Evolutionary conservation across 2,797 vertebrate genomes (phyloP).

Genomic region (Salarias fasciatus): DNA sequence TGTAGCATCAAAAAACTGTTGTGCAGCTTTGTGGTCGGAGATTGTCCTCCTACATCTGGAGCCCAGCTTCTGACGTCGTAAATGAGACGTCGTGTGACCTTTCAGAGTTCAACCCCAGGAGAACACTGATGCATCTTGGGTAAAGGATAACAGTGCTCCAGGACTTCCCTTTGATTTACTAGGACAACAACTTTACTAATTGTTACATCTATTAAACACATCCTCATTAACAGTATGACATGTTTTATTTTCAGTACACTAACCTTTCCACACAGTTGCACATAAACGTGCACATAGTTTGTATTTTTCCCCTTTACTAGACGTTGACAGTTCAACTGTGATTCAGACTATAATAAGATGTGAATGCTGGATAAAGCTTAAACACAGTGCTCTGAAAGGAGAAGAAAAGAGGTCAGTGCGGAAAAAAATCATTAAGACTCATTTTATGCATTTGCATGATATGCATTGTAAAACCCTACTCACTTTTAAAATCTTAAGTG

Average conservation of each 20-base stretch:
- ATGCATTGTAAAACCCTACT: slow-evolving; percentile 47
- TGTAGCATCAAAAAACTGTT: neutral
- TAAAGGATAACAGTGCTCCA: slow-evolving; percentile 71
- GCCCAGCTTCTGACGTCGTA: slow-evolving; percentile 50
- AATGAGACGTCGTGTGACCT: slow-evolving; percentile 79
- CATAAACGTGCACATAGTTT: slow-evolving; percentile 28
- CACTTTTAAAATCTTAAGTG: slow-evolving; percentile 38
- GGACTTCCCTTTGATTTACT: slow-evolving; percentile 74
- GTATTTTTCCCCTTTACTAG: slow-evolving; percentile 18
- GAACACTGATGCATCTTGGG: slow-evolving; percentile 75
- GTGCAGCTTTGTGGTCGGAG: slow-evolving; percentile 29
- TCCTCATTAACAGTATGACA: slow-evolving; percentile 71
- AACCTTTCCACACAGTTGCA: slow-evolving; percentile 58
- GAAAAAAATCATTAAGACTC: slow-evolving; percentile 38
- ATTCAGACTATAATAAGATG: neutral
- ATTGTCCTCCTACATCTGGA: slow-evolving; percentile 41
- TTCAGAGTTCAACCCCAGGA: slow-evolving; percentile 78
- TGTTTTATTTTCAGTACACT: slow-evolving; percentile 64
- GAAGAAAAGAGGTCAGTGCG: slow-evolving; percentile 1
- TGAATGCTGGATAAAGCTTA: too few species aligned
- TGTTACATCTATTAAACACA: slow-evolving; percentile 77
- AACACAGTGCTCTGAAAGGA: slow-evolving; percentile 36
- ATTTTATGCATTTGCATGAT: slow-evolving; percentile 52
- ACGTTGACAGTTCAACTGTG: neutral
- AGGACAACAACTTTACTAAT: slow-evolving; percentile 73